These are phyloP conservation scores for Vanessa tameamea DNA, from an alignment of 1,140 invertebrate genomes.

Conservation along the genomic window DNA sequence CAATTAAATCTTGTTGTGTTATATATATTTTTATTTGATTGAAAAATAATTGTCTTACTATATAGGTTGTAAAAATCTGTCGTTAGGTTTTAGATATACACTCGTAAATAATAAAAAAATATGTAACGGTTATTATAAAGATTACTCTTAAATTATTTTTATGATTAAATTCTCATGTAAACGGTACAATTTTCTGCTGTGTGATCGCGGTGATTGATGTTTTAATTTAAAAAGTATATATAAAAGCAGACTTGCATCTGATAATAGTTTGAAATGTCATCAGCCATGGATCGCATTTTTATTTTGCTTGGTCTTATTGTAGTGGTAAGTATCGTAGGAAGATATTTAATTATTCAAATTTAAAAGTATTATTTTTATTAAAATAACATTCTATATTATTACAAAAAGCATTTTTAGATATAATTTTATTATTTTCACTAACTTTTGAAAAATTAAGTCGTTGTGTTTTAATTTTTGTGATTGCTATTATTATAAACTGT, in stretches of 20 bases:
- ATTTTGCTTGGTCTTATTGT: slow-evolving; percentile 4
- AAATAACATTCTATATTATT: neutral
- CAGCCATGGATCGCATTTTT: slow-evolving; percentile 9
- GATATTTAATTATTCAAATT: neutral
- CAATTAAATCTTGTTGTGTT: too few species aligned
- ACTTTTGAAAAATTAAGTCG: too few species aligned
- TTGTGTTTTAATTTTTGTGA: too few species aligned
- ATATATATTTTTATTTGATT: too few species aligned
- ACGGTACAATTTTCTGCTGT: slow-evolving; percentile 25
- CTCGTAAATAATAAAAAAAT: neutral
- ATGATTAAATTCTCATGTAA: slow-evolving; percentile 16
- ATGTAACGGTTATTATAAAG: slow-evolving; percentile 3
- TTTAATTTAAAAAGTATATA: slow-evolving; percentile 14
- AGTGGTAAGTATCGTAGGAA: neutral
- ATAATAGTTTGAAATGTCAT: neutral
- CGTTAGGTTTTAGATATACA: neutral
- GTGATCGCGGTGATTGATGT: neutral
- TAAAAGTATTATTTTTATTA: neutral
- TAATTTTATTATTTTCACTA: too few species aligned
- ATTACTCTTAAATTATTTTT: slow-evolving; percentile 2
- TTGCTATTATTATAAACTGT: too few species aligned
- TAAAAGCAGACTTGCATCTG: slow-evolving; percentile 7
- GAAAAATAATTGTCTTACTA: too few species aligned
- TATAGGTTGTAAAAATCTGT: neutral
- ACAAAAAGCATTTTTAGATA: neutral